phyloP scores from a whole-genome alignment of 2,113 vertebrate genomes.

The Anguilla japonica region DNA sequence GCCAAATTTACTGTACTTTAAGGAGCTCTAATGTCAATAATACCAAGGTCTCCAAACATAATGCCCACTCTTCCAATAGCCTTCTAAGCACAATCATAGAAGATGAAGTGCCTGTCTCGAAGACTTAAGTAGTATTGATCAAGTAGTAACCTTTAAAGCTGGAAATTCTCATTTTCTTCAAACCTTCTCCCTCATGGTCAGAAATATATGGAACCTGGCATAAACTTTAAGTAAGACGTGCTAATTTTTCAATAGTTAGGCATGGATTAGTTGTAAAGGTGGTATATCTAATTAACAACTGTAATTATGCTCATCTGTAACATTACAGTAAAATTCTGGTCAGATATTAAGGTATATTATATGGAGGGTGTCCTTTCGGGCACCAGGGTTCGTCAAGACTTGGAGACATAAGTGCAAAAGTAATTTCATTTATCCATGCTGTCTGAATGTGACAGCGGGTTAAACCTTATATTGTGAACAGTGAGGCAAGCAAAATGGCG shows the following conservation, averaged over 20 bases:
- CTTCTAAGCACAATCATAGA: neutral
- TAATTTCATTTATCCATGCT: too few species aligned
- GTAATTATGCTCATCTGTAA: neutral
- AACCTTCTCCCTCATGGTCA: slow-evolving; percentile 1
- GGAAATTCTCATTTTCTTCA: neutral
- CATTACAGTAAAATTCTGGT: neutral
- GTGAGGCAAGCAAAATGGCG: too few species aligned
- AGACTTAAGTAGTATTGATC: slow-evolving; percentile 22
- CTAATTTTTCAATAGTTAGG: neutral
- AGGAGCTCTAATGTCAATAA: neutral
- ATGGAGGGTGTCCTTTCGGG: too few species aligned
- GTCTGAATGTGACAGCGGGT: too few species aligned
- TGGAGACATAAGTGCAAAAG: too few species aligned
- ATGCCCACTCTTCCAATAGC: neutral
- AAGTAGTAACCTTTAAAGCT: slow-evolving; percentile 25
- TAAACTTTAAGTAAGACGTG: neutral
- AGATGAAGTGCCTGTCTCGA: slow-evolving; percentile 8
- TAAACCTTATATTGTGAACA: too few species aligned
- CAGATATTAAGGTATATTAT: neutral
- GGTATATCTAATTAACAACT: neutral
- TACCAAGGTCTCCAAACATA: slow-evolving; percentile 7
- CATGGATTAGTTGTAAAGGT: neutral
- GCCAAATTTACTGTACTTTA: neutral
- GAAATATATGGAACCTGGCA: slow-evolving; percentile 17
- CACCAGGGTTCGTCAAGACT: too few species aligned